Evolutionary conservation across 2,888 invertebrate species (phyloP).

Genomic region (Andrena fulva): DNA sequence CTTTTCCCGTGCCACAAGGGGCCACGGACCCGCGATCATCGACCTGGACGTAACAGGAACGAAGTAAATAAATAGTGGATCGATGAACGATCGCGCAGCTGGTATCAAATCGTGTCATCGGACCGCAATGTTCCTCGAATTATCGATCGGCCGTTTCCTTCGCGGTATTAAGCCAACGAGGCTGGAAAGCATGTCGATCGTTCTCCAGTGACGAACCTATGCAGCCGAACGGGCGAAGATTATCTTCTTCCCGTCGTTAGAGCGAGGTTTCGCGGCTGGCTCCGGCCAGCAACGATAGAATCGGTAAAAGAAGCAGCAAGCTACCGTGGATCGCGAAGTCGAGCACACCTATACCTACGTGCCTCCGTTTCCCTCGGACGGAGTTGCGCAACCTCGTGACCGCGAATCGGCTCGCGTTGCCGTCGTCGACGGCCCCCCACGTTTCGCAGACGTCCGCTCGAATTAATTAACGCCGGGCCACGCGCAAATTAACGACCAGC

Average conservation of each 20-base stretch:
- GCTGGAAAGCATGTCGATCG: constrained; percentile 43
- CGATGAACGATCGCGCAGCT: constrained; percentile 11
- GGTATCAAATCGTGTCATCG: constrained; percentile 56
- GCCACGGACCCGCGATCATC: neutral
- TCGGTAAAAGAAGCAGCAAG: constrained; percentile 23
- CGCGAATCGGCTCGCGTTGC: neutral
- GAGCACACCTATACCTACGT: constrained; percentile 2
- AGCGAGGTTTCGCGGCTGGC: constrained; percentile 49
- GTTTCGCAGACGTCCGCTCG: constrained; percentile 18
- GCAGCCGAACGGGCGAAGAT: constrained; percentile 76
- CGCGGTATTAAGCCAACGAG: constrained; percentile 21
- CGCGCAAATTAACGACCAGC: constrained; percentile 67
- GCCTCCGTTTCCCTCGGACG: neutral
- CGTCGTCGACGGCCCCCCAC: constrained; percentile 7
- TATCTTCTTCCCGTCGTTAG: constrained; percentile 78
- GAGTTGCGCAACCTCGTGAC: constrained; percentile 21
- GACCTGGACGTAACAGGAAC: neutral
- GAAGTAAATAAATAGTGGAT: constrained; percentile 18
- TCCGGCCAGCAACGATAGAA: constrained; percentile 20
- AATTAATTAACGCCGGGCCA: constrained; percentile 71
- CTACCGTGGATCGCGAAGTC: neutral
- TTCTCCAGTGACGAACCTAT: constrained; percentile 38
- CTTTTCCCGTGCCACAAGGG: neutral
- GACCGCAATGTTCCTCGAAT: constrained; percentile 39
- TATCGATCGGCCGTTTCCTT: constrained; percentile 46